These are phyloP conservation scores for Leptopilina drosophilae DNA, from an alignment of 2,888 invertebrate species.

Conservation along the genomic window DNA sequence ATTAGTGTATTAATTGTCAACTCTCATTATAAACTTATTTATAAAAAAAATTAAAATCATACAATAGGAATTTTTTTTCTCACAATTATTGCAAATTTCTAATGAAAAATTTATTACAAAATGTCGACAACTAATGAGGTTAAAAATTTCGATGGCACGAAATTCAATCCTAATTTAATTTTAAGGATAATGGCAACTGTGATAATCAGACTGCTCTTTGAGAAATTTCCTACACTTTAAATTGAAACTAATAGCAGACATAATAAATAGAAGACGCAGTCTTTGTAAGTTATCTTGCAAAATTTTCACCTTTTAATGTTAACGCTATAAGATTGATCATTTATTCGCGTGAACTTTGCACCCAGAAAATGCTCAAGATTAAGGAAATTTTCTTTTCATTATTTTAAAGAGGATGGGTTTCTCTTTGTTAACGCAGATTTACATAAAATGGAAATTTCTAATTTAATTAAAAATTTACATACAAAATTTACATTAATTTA, in stretches of 20 bases:
- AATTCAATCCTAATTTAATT: constrained; percentile 20
- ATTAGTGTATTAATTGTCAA: not conserved
- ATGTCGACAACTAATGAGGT: not conserved
- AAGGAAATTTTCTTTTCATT: constrained; percentile 12
- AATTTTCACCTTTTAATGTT: constrained; percentile 13
- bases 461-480: too few species aligned
- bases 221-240: constrained; percentile 11
- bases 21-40: too few species aligned
- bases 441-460: not conserved
- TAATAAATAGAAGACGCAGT: constrained; percentile 12
- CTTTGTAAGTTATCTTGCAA: not conserved
- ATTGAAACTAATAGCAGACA: constrained; percentile 27
- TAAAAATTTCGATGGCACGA: constrained; percentile 5
- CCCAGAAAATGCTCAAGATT: not conserved
- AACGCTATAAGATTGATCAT: constrained; percentile 9
- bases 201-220: constrained; percentile 15
- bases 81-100: too few species aligned
- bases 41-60: too few species aligned
- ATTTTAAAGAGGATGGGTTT: not conserved
- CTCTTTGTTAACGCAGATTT: not conserved
- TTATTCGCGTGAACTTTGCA: constrained; percentile 4
- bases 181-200: constrained; percentile 16
- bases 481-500: too few species aligned
- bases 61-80: too few species aligned
- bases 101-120: too few species aligned